A percentile compares a stretch with the other conserved stretches of the same genome.
These are phyloP conservation scores for Peromyscus leucopus DNA, from an alignment of 2,113 vertebrate species.

Conservation along the genomic window DNA sequence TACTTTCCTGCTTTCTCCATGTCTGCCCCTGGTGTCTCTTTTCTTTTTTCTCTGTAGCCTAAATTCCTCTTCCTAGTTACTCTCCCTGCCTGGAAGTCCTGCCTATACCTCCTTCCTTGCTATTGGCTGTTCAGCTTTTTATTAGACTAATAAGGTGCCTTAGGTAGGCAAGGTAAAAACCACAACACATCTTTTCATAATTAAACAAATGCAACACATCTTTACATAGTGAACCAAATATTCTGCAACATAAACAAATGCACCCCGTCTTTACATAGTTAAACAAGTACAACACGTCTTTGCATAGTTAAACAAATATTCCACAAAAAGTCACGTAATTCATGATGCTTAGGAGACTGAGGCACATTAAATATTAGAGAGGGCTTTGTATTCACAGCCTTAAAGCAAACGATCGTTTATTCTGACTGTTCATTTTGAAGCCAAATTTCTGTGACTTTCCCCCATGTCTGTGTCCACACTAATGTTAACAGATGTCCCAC, in stretches of 20 bases:
- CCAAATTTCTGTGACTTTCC: conserved; percentile 68
- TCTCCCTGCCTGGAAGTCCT: not conserved
- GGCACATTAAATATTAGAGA: not conserved
- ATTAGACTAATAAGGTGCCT: not conserved
- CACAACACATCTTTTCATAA: not conserved
- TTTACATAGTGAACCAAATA: not conserved
- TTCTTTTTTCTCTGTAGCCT: not conserved
- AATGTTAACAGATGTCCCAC: conserved; percentile 85
- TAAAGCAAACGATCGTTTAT: conserved; percentile 37
- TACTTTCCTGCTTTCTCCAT: not conserved
- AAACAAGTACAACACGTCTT: not conserved
- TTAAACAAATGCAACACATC: not conserved
- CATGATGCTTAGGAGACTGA: not conserved
- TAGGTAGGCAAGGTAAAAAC: not conserved
- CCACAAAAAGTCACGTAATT: not conserved
- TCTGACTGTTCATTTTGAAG: conserved; percentile 64
- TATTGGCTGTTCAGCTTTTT: not conserved
- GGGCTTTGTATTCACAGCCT: not conserved
- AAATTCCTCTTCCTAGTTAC: not conserved
- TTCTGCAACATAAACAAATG: not conserved
- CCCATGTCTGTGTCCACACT: conserved; percentile 70
- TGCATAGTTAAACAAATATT: not conserved
- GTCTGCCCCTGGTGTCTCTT: not conserved
- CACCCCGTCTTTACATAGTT: not conserved
- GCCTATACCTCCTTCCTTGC: not conserved